These are phyloP conservation scores for Apis cerana DNA, from an alignment of 1,140 invertebrate species.

Conservation along the genomic window DNA sequence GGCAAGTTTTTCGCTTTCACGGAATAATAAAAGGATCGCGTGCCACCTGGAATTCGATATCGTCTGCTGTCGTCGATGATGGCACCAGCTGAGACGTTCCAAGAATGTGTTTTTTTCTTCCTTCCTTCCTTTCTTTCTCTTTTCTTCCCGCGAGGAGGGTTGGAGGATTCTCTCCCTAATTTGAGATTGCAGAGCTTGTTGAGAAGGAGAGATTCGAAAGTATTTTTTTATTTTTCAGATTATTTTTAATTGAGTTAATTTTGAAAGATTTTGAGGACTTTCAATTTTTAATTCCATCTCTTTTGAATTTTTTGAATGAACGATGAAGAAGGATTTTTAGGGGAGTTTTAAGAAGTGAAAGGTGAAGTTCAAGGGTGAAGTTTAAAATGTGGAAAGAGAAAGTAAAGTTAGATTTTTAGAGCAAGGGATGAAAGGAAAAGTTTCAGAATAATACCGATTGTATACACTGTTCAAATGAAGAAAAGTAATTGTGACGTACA, in stretches of 20 bases:
- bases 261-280: no score
- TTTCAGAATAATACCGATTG: not conserved
- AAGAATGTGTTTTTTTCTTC: not conserved
- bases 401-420: not conserved
- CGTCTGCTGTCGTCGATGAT: not conserved
- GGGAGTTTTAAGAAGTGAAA: no score
- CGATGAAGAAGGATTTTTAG: no score
- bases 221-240: no score
- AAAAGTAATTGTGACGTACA: not conserved
- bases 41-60: slow-evolving; percentile 37
- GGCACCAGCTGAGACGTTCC: not conserved
- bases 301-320: no score
- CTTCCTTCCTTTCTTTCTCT: not conserved
- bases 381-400: not conserved
- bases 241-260: no score
- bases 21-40: slow-evolving; percentile 38
- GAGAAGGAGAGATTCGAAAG: no score
- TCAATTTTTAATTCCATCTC: no score
- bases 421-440: not conserved
- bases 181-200: no score
- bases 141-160: no score
- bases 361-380: not conserved
- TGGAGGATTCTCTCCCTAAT: no score
- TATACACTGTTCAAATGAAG: not conserved
- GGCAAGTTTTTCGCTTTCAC: slow-evolving; percentile 40